Conservation (phyloP, 2,797 vertebrate genomes). For the Labeo calbasu region DNA sequence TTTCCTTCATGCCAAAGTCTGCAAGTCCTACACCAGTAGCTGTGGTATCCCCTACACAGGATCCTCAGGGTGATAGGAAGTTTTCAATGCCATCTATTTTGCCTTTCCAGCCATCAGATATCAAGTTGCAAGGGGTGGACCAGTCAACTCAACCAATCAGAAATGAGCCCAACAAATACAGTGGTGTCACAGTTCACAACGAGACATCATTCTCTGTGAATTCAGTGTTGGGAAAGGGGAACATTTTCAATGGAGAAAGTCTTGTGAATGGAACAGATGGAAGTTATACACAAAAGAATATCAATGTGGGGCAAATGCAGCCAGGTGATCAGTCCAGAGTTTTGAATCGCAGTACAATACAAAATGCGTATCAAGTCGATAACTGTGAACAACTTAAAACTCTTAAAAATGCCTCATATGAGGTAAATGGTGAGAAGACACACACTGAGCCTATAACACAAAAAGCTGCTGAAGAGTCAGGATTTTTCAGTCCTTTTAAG, state of each 20-base stretch:
- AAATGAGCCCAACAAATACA: conserved; percentile 37
- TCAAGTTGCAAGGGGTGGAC: conserved; percentile 60
- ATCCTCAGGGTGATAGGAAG: conserved; percentile 69
- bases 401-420: conserved; percentile 45
- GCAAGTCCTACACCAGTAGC: conserved; percentile 72
- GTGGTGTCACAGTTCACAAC: conserved; percentile 47
- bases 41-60: conserved; percentile 75
- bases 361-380: conserved; percentile 41
- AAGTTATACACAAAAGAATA: conserved; percentile 47
- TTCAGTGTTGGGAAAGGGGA: conserved; percentile 82
- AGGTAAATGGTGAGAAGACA: conserved; percentile 44
- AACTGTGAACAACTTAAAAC: conserved; percentile 55
- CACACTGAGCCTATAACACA: conserved; percentile 43
- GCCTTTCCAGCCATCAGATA: conserved; percentile 65
- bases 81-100: conserved; percentile 68
- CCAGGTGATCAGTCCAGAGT: conserved; percentile 31
- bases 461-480: conserved; percentile 63
- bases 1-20: conserved; percentile 77
- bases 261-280: conserved; percentile 42
- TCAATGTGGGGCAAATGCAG: conserved; percentile 36
- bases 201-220: conserved; percentile 70
- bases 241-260: conserved; percentile 76
- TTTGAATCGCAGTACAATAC: conserved; percentile 26
- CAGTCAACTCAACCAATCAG: conserved; percentile 50
- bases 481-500: conserved; percentile 87